Percentiles rank a stretch among this genome's conserved stretches.
phyloP scores from a whole-genome alignment of 2,888 invertebrate genomes.

The Hydropsyche betteni region DNA sequence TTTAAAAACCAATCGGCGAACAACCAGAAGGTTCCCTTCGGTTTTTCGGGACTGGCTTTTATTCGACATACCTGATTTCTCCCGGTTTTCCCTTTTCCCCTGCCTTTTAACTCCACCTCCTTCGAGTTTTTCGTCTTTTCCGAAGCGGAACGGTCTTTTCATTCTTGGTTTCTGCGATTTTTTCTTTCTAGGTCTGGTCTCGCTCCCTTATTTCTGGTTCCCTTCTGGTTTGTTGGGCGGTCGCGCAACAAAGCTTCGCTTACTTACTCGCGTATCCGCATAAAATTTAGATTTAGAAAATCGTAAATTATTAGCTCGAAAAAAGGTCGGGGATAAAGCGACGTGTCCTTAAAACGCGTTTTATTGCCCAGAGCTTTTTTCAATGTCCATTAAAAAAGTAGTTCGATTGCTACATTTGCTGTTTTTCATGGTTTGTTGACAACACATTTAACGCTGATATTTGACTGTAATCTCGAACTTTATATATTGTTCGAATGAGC shows the following conservation, averaged over 20 bases:
- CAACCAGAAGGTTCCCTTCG: not conserved
- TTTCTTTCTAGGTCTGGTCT: not conserved
- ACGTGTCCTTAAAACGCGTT: conserved; percentile 18
- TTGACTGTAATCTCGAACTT: too few relatives aligned
- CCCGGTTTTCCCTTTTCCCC: not conserved
- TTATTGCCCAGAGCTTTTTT: not conserved
- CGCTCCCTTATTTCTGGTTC: not conserved
- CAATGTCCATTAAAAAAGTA: too few relatives aligned
- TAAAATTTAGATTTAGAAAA: conserved; percentile 37
- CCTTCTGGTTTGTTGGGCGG: not conserved
- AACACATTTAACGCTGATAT: too few relatives aligned
- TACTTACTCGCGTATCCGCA: conserved; percentile 23
- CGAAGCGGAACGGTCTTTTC: conserved; percentile 36
- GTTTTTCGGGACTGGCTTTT: not conserved
- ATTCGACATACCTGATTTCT: conserved; percentile 33
- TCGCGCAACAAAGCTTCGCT: conserved; percentile 26
- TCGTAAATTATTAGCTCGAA: conserved; percentile 29
- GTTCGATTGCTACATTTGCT: too few relatives aligned
- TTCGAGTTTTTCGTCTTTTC: not conserved
- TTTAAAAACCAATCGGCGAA: conserved; percentile 18
- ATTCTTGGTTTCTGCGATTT: conserved; percentile 24
- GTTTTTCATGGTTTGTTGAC: too few relatives aligned
- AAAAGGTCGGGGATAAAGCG: conserved; percentile 11
- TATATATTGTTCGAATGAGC: too few relatives aligned
- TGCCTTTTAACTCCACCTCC: not conserved